Conservation (phyloP, 1,140 invertebrate genomes). For the Triops cancriformis region DNA sequence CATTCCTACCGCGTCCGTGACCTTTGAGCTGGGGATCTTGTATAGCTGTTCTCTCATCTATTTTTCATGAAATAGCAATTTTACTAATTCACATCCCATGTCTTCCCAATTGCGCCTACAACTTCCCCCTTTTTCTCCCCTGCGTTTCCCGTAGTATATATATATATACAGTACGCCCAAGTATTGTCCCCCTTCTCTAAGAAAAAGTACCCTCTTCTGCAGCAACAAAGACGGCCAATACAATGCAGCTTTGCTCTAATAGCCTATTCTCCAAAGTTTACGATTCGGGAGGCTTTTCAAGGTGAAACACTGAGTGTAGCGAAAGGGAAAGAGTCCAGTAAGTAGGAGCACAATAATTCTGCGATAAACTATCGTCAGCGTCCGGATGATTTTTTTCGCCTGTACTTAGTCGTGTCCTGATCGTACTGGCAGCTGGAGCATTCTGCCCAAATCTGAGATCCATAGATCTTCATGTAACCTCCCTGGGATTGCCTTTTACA, state of each 20-base stretch:
- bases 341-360: not conserved
- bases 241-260: not conserved
- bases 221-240: not conserved
- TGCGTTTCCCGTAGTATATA: not conserved
- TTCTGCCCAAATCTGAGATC: not conserved
- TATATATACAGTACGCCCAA: not conserved
- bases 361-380: not conserved
- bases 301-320: not conserved
- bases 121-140: not conserved
- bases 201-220: not conserved
- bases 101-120: not conserved
- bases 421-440: not conserved
- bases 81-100: not conserved
- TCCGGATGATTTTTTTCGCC: not conserved
- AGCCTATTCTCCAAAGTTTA: not conserved
- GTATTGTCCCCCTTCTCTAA: not conserved
- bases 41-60: not conserved
- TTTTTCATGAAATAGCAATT: conserved; percentile 8
- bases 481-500: not conserved
- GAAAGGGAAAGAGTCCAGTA: not conserved
- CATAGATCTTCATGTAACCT: not conserved
- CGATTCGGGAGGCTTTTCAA: not conserved
- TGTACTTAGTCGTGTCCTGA: too few relatives aligned
- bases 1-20: too few relatives aligned
- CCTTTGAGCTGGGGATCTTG: too few relatives aligned